A percentile compares a stretch with the other conserved stretches of the same genome.
phyloP scores from a whole-genome alignment of 2,797 vertebrate genomes.

The Sebastes diaconus region DNA sequence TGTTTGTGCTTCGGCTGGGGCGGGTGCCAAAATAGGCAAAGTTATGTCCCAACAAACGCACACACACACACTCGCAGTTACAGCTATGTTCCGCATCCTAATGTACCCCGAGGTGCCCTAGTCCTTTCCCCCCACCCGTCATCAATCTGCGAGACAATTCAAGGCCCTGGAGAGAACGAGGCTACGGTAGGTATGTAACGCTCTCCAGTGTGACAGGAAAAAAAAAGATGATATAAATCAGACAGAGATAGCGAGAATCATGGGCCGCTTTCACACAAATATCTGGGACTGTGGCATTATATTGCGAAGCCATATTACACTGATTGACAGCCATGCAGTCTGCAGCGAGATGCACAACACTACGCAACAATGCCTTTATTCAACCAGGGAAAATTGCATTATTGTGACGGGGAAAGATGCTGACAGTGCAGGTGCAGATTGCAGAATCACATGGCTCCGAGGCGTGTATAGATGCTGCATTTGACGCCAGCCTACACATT shows the following conservation, averaged over 20 bases:
- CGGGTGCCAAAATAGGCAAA: conserved; percentile 42
- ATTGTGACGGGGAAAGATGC: conserved; percentile 48
- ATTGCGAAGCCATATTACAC: conserved; percentile 34
- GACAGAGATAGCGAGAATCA: conserved; percentile 36
- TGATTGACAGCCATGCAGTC: conserved; percentile 53
- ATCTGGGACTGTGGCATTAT: conserved; percentile 32
- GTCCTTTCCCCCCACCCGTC: conserved; percentile 44
- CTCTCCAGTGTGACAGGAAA: conserved; percentile 20
- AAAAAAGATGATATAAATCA: conserved; percentile 43
- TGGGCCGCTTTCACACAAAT: conserved; percentile 33
- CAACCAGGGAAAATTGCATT: conserved; percentile 53
- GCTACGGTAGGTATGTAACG: conserved; percentile 47
- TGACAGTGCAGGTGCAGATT: conserved; percentile 64
- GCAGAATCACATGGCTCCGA: conserved; percentile 33
- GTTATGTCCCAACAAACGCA: conserved; percentile 20
- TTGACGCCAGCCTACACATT: conserved; percentile 31
- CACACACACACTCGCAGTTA: conserved; percentile 25
- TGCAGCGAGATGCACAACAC: conserved; percentile 33
- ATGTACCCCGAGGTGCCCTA: conserved; percentile 68
- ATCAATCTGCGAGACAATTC: conserved; percentile 77
- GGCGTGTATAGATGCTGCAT: conserved; percentile 13
- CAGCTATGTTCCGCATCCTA: conserved; percentile 64
- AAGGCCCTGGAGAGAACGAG: conserved; percentile 63
- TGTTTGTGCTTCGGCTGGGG: conserved; percentile 39
- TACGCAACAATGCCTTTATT: conserved; percentile 57